Evolutionary conservation across 2,797 vertebrate genomes (phyloP), one percentile per base, ranked within the genome.

Genomic region (Amphiprion clarkii): DNA sequence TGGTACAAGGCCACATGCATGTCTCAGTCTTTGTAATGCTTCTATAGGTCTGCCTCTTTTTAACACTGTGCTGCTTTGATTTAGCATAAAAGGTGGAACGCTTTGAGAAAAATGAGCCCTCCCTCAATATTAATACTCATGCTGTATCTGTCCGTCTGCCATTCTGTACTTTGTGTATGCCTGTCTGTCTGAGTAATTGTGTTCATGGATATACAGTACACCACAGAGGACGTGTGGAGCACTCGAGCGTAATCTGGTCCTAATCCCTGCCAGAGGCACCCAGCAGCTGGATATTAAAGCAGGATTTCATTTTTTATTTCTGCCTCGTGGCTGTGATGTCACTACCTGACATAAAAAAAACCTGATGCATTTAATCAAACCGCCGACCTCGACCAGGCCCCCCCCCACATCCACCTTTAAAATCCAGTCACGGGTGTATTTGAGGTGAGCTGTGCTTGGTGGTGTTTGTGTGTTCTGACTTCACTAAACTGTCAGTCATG

Each of bases 191-290:
- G 71, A 76, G 70, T 71, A 61, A 84, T 75, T 71, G 66, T 81
- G 55, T 86, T 80, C 72, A 67, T 66, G 67, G 48, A 70, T 72
- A 31, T 74, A 67, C 54, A 68, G 74, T 73, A 57, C n/a, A 31
- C 56, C 64, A 59, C 67, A 67, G 82, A 90, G 78, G 65, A 86
- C 1, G 21, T 68, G 52, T 48, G 11, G 65, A 55, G 58, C 81
- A 82, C 71, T 90, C 71, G 42, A 81, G 60, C 69, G 3, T 85
- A 87, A 86, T 85, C 79, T 84, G 84, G 79, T 78, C 77, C 75
- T 88, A 91, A 93, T 91, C 85, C 83, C 75, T 76, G 87, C 90
- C 83, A 70, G 80, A 68, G 90, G 89, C 84, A 42, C 53, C 48
- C 69, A 79, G 84, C 84, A 89, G 84, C 81, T 88, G 87, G 79